phyloP scores from a whole-genome alignment of 2,797 vertebrate species.

The Clarias laeviceps region DNA sequence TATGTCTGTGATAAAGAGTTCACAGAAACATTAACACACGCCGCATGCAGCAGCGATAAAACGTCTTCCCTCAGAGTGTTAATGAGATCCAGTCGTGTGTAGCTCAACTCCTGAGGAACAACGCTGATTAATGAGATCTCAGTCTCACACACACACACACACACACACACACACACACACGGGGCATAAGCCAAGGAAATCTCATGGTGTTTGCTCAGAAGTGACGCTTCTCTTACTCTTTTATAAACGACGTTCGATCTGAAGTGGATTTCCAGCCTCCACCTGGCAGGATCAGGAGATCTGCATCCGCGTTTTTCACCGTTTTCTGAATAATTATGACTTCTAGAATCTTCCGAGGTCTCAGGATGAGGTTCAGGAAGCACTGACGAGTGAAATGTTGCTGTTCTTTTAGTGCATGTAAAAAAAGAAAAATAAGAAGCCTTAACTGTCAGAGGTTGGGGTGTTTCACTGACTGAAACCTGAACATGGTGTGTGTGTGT shows the following conservation, averaged over 20 bases:
- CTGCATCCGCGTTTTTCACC: background rate
- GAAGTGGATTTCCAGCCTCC: background rate
- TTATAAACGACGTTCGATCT: background rate
- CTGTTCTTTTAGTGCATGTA: background rate
- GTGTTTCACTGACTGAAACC: background rate
- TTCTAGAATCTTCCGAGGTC: background rate
- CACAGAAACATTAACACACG: background rate
- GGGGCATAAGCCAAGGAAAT: background rate
- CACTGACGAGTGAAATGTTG: background rate
- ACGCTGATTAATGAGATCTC: background rate
- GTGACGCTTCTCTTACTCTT: background rate
- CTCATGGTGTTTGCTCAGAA: background rate
- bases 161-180: background rate
- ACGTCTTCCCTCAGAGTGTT: conserved; percentile 24
- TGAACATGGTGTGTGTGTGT: too few species aligned
- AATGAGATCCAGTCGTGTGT: conserved; percentile 11
- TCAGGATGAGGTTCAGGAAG: background rate
- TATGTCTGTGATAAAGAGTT: background rate
- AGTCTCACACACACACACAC: conserved; percentile 8
- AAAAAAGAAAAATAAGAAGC: background rate
- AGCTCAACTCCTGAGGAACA: background rate
- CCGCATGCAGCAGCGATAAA: background rate
- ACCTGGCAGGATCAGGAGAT: background rate
- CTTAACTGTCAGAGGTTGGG: background rate
- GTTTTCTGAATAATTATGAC: background rate